These are phyloP conservation scores for Lutraria lutraria DNA, from an alignment of 2,888 invertebrate genomes.

Conservation along the genomic window DNA sequence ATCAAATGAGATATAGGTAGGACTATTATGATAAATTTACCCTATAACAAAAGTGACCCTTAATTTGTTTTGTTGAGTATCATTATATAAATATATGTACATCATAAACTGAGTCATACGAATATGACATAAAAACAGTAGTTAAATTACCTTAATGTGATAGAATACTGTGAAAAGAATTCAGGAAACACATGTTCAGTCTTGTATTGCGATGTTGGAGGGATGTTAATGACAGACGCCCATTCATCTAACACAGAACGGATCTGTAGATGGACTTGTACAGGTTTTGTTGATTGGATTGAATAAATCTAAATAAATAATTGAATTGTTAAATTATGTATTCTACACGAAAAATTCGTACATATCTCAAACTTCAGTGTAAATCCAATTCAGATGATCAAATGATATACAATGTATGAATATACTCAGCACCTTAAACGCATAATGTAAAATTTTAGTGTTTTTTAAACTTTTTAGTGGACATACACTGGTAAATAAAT, in stretches of 20 bases:
- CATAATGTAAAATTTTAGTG: no score
- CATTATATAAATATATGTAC: no score
- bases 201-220: conserved; percentile 40
- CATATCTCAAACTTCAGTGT: not conserved
- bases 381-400: not conserved
- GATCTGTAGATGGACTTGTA: conserved; percentile 44
- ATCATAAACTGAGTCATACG: not conserved
- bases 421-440: no score
- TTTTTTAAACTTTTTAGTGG: no score
- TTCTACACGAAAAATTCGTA: not conserved
- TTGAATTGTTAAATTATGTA: not conserved
- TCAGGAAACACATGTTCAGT: conserved; percentile 29
- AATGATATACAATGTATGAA: no score
- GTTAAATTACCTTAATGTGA: not conserved
- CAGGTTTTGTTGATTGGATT: conserved; percentile 45
- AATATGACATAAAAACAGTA: not conserved
- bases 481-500: no score
- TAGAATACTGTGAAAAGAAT: not conserved
- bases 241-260: conserved; percentile 8
- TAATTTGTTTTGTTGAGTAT: no score
- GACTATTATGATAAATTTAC: no score
- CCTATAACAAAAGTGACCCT: no score
- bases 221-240: conserved; percentile 40
- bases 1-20: no score
- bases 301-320: conserved; percentile 40